Evolutionary conservation across 2,888 invertebrate species (phyloP), one percentile per base, ranked within the genome.

Genomic region (Stenodema calcarata): DNA sequence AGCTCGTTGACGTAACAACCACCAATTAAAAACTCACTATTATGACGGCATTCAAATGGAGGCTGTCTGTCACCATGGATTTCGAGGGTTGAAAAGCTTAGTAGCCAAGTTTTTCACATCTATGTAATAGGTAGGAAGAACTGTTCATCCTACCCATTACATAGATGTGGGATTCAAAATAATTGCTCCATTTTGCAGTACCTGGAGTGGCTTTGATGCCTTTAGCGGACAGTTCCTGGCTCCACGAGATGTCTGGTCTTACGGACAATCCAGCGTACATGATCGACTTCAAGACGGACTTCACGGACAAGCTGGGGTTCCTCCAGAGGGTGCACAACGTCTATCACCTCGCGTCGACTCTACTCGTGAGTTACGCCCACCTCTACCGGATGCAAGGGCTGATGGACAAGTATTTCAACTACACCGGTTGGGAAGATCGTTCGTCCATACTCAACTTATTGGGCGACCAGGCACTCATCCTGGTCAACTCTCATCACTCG

Each of bases 241-340:
- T 84, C 7, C 88, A 88, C 35, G 86, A 88, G n/a, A 88, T 88
- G 11, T 83, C 88, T 23, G 89, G 89, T 0, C 87, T 87, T 6
- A 88, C 88, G 3, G 87, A 85, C 35, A 89, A 88, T 42, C 89
- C 89, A 0, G 86, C 89, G 4, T 89, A 89, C 62, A 88, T 88
- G 88, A 87, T 87, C 11, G 88, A 88, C 16, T 86, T 88, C 47
- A 88, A 88, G 16, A 83, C 88, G 0, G 81, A 84, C 44, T 86
- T 80, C 86, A 76, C 78, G 27, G 75, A 87, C 35, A 41, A 69
- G 12, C n/a, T 87, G 62, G 86, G 86, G 50, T 89, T 89, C 70
- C 41, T 85, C 18, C 75, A 89, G 50, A 79, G 89, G n/a, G 23
- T 89, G 28, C 76, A 85, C 42, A 88, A 87, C 30, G 16, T 69